phyloP scores from a whole-genome alignment of 2,888 invertebrate genomes.

The Drosophila borealis region DNA sequence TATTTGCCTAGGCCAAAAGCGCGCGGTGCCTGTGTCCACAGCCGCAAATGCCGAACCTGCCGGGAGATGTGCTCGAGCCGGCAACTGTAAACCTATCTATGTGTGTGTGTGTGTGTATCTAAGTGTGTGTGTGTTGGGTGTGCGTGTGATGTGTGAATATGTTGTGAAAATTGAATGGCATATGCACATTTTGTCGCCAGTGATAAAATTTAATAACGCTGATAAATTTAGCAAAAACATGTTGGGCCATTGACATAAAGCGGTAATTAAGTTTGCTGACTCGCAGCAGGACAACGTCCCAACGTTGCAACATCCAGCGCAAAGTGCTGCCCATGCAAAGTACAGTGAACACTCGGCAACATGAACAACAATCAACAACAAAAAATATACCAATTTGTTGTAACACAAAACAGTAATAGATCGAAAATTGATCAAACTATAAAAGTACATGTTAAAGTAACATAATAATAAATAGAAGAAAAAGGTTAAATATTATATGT shows the following conservation, averaged over 20 bases:
- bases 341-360: slow-evolving; percentile 19
- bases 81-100: slow-evolving; percentile 39
- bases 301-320: slow-evolving; percentile 18
- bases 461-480: no score
- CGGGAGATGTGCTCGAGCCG: slow-evolving; percentile 14
- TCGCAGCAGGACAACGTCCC: slow-evolving; percentile 54
- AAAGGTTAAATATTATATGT: no score
- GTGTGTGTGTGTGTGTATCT: slow-evolving; percentile 9
- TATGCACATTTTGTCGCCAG: slow-evolving; percentile 79
- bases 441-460: no score
- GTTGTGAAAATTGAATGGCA: slow-evolving; percentile 79
- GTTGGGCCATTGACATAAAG: slow-evolving; percentile 84
- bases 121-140: slow-evolving; percentile 14
- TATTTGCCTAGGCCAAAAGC: slow-evolving; percentile 73
- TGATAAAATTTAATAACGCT: slow-evolving; percentile 83
- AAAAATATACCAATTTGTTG: no score
- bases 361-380: no score
- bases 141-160: slow-evolving; percentile 74
- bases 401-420: no score
- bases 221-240: slow-evolving; percentile 84
- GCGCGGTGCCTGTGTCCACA: slow-evolving; percentile 30
- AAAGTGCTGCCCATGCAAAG: slow-evolving; percentile 15
- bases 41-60: slow-evolving; percentile 39
- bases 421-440: no score
- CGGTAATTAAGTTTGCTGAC: slow-evolving; percentile 83